A percentile compares a stretch with the other conserved stretches of the same genome.
Evolutionary conservation across 1,140 invertebrate species (phyloP).

Genomic region (Stratiolaelaps scimitus): DNA sequence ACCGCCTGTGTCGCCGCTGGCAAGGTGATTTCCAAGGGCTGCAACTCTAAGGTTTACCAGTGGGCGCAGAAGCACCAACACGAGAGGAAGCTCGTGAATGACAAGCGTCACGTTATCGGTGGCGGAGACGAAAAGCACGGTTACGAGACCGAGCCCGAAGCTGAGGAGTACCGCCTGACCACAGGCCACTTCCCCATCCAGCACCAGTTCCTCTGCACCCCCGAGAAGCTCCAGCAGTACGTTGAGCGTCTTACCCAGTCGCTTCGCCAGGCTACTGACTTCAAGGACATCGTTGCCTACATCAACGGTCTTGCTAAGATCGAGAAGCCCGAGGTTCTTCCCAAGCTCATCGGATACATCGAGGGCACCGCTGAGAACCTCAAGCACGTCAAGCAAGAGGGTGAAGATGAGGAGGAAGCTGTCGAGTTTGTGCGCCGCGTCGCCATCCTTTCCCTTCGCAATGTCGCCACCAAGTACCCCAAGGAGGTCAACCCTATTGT

Average conservation of each 20-base stretch:
- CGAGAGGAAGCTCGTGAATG: background rate
- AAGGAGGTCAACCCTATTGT: conserved; percentile 23
- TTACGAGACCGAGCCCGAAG: conserved; percentile 1
- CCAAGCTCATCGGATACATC: conserved; percentile 2
- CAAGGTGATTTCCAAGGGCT: conserved; percentile 27
- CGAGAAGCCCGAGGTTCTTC: conserved; percentile 22
- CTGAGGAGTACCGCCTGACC: background rate
- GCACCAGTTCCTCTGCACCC: background rate
- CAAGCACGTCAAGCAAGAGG: background rate
- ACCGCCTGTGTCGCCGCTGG: conserved; percentile 23
- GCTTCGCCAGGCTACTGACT: background rate
- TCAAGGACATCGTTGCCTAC: conserved; percentile 1
- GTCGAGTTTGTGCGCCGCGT: conserved; percentile 14
- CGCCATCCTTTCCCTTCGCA: conserved; percentile 18
- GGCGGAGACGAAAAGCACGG: background rate
- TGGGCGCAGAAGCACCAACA: background rate
- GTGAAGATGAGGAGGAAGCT: conserved; percentile 7
- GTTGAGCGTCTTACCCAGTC: conserved; percentile 9
- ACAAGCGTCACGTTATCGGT: background rate
- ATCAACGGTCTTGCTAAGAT: conserved; percentile 27
- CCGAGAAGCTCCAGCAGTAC: conserved; percentile 28
- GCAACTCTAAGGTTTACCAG: conserved; percentile 18
- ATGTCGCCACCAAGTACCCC: conserved; percentile 4
- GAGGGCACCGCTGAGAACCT: conserved; percentile 15
- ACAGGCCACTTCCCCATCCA: background rate